Base-by-base conservation (phyloP, 2,888 invertebrate species). In the Orchestes rusci region DNA sequence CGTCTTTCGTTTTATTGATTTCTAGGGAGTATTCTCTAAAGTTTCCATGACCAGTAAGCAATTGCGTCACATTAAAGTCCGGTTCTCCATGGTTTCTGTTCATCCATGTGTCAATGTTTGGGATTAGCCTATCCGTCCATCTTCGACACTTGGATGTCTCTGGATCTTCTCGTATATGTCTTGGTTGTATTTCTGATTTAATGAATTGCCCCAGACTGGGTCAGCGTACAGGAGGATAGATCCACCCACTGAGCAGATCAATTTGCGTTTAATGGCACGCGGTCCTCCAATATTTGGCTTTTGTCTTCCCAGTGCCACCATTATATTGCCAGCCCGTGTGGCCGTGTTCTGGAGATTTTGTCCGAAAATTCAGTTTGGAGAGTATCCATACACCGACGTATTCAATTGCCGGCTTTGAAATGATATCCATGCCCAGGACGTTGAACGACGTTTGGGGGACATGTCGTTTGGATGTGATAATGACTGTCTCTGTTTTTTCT, bases 401-500 rank as follows among this genome's bases (percentile, higher is more conserved):
- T 23, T 23, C 10, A 23, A 23, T 23, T 23, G 5, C 23, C 10
- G 23, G 23, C 23, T 23, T 23, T 23, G 23, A 10, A 10, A 23
- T 23, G 10, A 23, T 23, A 23, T 23, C 23, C 23, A 23, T 23
- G 23, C 23, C 23, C 23, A 23, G 5, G 23, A 23, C 10, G 23
- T 23, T 23, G 23, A 23, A 23, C 7, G 23, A 23, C 23, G 23
- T 23, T 8, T 23, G 23, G 23, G 23, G 23, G 10, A 13, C 31
- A 13, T 31, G 12, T 30, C 42, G 23, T 4, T 12, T 23, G 8
- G 35, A 18, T 15, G 8, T 18, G 8, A 44, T 37, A 1, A 47
- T 23, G 3, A 44, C 16, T 15, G 28, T 33, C 35, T 43, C 45
- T 30, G 51, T 33, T 46, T 48, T 47, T 50, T 63, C 39, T 52